A percentile compares a stretch with the other conserved stretches of the same genome.
Evolutionary conservation across 30 jellyfish, hydroid and myxozoan species (phyloP).

Genomic region (Chrysaora quinquecirrha): DNA sequence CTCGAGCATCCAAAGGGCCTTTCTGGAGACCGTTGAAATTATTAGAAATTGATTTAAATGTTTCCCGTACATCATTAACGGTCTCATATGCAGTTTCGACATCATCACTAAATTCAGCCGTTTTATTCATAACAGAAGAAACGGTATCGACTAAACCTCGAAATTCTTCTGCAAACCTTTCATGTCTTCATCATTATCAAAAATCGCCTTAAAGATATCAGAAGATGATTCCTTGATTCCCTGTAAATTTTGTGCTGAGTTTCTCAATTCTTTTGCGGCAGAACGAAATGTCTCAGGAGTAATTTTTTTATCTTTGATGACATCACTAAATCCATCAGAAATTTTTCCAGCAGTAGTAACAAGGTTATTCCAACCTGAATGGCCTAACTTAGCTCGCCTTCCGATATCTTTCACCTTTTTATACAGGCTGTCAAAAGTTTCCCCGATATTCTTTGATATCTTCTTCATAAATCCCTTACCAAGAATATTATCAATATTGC

Average conservation of each 20-base stretch:
- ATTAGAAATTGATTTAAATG: slow-evolving; percentile 14
- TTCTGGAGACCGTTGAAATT: slow-evolving; percentile 30
- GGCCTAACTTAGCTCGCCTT: slow-evolving; percentile 74
- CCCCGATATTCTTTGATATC: slow-evolving; percentile 45
- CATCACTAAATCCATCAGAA: slow-evolving; percentile 59
- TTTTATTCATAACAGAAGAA: slow-evolving; percentile 57
- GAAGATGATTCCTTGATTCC: slow-evolving; percentile 61
- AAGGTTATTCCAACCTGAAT: slow-evolving; percentile 67
- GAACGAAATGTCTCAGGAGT: slow-evolving; percentile 70
- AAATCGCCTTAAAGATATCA: slow-evolving; percentile 72
- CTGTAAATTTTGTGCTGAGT: slow-evolving; percentile 72
- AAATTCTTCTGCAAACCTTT: slow-evolving; percentile 41
- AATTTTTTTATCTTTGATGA: slow-evolving; percentile 41
- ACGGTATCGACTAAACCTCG: slow-evolving; percentile 68
- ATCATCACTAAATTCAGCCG: slow-evolving; percentile 54
- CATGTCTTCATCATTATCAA: slow-evolving; percentile 78
- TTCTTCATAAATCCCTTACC: slow-evolving; percentile 80
- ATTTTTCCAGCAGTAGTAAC: slow-evolving; percentile 52
- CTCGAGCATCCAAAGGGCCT: slow-evolving; percentile 87
- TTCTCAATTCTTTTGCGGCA: slow-evolving; percentile 65
- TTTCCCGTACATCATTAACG: slow-evolving; percentile 40
- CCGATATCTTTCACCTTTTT: slow-evolving; percentile 35
- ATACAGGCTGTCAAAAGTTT: slow-evolving; percentile 56
- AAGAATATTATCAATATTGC: slow-evolving; percentile 58
- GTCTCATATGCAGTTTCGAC: slow-evolving; percentile 67